Percentiles rank a stretch among this genome's conserved stretches.
phyloP scores from a whole-genome alignment of 2,113 vertebrate genomes.

The Synodontis membranacea region DNA sequence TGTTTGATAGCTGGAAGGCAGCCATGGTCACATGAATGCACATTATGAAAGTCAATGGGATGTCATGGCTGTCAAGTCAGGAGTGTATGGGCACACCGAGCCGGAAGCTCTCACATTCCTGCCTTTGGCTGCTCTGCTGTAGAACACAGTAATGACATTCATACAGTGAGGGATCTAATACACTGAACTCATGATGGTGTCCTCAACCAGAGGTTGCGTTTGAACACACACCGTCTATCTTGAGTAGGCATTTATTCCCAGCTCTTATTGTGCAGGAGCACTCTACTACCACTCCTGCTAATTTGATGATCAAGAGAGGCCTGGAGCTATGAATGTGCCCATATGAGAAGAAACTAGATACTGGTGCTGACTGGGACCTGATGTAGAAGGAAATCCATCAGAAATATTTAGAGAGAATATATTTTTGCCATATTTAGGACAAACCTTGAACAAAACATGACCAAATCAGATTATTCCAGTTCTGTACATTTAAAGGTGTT shows the following conservation, averaged over 20 bases:
- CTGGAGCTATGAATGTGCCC: conserved; percentile 63
- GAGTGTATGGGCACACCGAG: conserved; percentile 52
- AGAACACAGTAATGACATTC: conserved; percentile 56
- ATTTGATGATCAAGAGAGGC: conserved; percentile 56
- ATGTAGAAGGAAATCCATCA: conserved; percentile 60
- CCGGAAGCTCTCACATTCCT: conserved; percentile 52
- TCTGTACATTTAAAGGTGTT: neutral
- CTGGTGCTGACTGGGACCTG: conserved; percentile 63
- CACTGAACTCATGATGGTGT: conserved; percentile 45
- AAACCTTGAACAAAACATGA: conserved; percentile 51
- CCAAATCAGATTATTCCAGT: neutral
- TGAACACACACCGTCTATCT: conserved; percentile 35
- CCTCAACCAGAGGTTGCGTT: conserved; percentile 41
- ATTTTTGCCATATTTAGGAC: conserved; percentile 66
- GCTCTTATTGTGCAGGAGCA: conserved; percentile 28
- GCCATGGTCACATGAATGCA: conserved; percentile 56
- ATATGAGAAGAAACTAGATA: conserved; percentile 65
- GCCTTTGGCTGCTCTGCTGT: conserved; percentile 40
- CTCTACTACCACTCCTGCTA: conserved; percentile 58
- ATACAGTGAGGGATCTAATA: conserved; percentile 57
- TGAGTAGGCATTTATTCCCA: conserved; percentile 43
- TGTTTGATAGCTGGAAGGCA: conserved; percentile 42
- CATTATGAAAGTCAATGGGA: conserved; percentile 59
- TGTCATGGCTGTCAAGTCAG: conserved; percentile 64
- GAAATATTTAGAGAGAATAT: conserved; percentile 61